Percentiles rank a stretch among this genome's conserved stretches.
These are phyloP conservation scores for Platorchestia sp. DNA, from an alignment of 1,140 invertebrate species.

Conservation along the genomic window DNA sequence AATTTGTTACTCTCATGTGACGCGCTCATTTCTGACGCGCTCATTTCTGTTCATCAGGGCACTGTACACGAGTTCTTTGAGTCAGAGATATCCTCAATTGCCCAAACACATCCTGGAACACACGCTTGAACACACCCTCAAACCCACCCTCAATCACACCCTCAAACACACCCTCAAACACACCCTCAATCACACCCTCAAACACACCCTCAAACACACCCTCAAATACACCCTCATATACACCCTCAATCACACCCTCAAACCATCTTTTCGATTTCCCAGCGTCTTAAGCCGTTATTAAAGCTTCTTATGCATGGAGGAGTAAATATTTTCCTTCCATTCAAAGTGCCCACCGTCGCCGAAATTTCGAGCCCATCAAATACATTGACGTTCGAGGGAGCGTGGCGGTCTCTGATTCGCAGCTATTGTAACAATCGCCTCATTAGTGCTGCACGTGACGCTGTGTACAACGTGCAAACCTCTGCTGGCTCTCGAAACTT, in stretches of 20 bases:
- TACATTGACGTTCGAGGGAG: neutral
- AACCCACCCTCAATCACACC: neutral
- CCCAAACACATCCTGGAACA: neutral
- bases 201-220: neutral
- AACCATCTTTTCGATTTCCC: no score
- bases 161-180: neutral
- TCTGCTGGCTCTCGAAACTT: neutral
- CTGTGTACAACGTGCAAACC: neutral
- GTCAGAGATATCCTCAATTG: neutral
- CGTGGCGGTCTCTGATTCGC: neutral
- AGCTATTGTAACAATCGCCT: neutral
- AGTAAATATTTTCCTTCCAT: neutral
- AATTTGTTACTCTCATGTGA: no score
- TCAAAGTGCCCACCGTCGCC: neutral
- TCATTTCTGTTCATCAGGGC: neutral
- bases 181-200: neutral
- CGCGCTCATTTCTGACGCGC: neutral
- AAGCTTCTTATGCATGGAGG: no score
- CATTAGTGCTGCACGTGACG: neutral
- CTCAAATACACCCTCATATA: neutral
- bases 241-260: neutral
- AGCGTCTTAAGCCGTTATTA: no score
- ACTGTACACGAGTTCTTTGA: neutral
- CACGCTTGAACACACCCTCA: neutral
- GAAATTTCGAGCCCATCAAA: neutral